Percentiles rank a stretch among this genome's conserved stretches.
Evolutionary conservation across 2,888 invertebrate genomes (phyloP).

Genomic region (Limnephilus rhombicus): DNA sequence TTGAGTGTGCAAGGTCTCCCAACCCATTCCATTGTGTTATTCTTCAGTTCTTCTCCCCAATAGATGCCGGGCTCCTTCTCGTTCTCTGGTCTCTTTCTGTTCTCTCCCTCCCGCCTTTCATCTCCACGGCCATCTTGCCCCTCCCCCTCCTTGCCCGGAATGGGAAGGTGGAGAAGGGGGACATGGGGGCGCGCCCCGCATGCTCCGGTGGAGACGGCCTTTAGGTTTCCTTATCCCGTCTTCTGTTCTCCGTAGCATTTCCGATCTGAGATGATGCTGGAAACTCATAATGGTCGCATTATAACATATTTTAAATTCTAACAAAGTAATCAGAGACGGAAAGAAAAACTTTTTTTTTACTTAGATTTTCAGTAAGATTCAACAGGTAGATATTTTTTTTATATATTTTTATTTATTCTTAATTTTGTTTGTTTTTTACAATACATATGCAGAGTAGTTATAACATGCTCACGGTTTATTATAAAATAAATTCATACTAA

Average conservation of each 20-base stretch:
- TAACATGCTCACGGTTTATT: no score
- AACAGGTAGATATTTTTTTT: not conserved
- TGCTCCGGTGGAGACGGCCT: conserved; percentile 52
- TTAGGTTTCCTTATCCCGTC: conserved; percentile 62
- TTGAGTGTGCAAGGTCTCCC: conserved; percentile 47
- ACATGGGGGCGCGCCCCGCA: conserved; percentile 39
- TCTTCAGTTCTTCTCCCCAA: conserved; percentile 46
- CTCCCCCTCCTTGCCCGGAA: conserved; percentile 42
- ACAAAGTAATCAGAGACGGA: not conserved
- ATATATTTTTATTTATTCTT: no score
- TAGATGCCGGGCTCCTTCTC: conserved; percentile 3
- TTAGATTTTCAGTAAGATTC: not conserved
- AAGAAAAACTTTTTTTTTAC: not conserved
- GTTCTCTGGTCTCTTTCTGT: conserved; percentile 15
- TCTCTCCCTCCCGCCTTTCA: conserved; percentile 47
- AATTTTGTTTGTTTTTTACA: no score
- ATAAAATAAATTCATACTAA: no score
- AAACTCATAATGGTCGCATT: not conserved
- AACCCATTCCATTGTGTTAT: conserved; percentile 48
- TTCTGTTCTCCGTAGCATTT: conserved; percentile 54
- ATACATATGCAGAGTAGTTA: no score
- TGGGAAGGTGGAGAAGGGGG: conserved; percentile 21
- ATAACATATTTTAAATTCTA: not conserved
- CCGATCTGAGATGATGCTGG: conserved; percentile 20
- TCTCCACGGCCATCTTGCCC: conserved; percentile 57